Evolutionary conservation across 2,113 vertebrate genomes (phyloP).

Genomic region (Phrynocephalus versicolor): DNA sequence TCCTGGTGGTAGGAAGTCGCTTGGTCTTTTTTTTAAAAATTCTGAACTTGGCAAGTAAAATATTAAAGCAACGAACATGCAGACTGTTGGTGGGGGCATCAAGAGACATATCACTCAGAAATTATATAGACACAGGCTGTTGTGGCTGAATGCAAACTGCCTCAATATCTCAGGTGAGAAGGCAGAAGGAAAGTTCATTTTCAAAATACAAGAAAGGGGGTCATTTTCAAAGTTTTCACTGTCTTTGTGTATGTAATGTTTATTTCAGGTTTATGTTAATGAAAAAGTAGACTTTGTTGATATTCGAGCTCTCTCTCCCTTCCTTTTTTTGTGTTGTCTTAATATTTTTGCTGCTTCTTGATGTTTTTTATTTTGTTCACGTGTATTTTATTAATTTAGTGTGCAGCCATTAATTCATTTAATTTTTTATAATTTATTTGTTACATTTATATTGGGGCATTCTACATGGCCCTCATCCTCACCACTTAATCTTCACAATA

Average conservation of each 20-base stretch:
- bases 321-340: too few relatives aligned
- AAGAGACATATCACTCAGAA: background rate
- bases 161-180: background rate
- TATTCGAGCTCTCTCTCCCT: background rate
- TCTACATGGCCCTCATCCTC: too few relatives aligned
- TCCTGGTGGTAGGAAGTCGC: slow-evolving; percentile 10
- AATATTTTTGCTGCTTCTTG: too few relatives aligned
- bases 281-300: background rate
- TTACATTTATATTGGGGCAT: too few relatives aligned
- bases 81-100: background rate
- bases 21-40: too few relatives aligned
- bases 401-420: too few relatives aligned
- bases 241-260: background rate
- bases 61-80: slow-evolving; percentile 12
- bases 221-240: background rate
- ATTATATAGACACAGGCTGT: background rate
- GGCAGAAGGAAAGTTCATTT: background rate
- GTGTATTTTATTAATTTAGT: too few relatives aligned
- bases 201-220: background rate
- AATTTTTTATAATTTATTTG: too few relatives aligned
- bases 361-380: too few relatives aligned
- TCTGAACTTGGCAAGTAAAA: background rate
- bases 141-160: background rate
- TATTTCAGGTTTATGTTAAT: background rate
- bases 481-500: too few relatives aligned